phyloP scores from a whole-genome alignment of 2,113 vertebrate species.

The Xyliphius kryptos region DNA sequence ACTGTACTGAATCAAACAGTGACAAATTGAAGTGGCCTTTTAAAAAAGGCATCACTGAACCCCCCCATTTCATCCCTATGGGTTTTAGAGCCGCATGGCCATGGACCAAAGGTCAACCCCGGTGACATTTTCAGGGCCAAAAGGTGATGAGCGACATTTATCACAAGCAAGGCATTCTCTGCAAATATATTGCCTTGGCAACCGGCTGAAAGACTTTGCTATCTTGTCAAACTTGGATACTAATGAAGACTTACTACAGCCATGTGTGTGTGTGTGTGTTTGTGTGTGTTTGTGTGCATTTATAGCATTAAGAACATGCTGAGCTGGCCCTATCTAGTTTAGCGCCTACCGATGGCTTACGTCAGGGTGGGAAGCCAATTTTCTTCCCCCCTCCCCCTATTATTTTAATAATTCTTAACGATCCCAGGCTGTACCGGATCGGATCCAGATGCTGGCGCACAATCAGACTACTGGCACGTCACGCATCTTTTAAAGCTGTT shows the following conservation, averaged over 20 bases:
- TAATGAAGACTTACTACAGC: conserved; percentile 47
- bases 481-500: conserved; percentile 48
- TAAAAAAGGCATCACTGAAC: too few relatives aligned
- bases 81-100: too few relatives aligned
- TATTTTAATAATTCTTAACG: too few relatives aligned
- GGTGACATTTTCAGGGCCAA: conserved; percentile 56
- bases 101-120: conserved; percentile 48
- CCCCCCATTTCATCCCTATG: too few relatives aligned
- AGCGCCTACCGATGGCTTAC: conserved; percentile 54
- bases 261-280: conserved; percentile 48
- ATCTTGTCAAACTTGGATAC: conserved; percentile 39
- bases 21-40: too few relatives aligned
- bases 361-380: conserved; percentile 43
- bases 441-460: conserved; percentile 56
- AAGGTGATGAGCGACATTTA: conserved; percentile 64
- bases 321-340: conserved; percentile 49
- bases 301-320: conserved; percentile 56
- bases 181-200: conserved; percentile 47
- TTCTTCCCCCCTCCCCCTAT: too few relatives aligned
- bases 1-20: too few relatives aligned
- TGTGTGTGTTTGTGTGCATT: too few relatives aligned
- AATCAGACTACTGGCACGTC: conserved; percentile 52
- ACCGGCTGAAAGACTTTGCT: conserved; percentile 44
- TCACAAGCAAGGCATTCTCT: conserved; percentile 52
- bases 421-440: conserved; percentile 54